phyloP scores from a whole-genome alignment of 64 coral and sea anemone species.

The Montipora foliosa region DNA sequence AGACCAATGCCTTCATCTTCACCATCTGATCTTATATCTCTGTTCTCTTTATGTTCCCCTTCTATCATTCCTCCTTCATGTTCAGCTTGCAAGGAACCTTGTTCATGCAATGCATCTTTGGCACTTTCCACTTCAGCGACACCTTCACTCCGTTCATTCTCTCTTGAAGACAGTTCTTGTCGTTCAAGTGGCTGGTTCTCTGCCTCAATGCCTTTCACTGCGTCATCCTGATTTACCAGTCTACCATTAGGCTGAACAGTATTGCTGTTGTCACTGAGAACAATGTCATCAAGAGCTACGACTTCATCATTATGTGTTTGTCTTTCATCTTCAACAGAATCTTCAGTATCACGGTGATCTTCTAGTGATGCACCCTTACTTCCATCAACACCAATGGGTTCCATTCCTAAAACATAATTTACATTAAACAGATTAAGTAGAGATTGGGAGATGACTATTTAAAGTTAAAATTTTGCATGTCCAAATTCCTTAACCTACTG shows the following conservation, averaged over 20 bases:
- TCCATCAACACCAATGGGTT: no score
- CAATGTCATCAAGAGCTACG: background rate
- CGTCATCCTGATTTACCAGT: background rate
- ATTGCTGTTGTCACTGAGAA: conserved; percentile 16
- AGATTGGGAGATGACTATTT: no score
- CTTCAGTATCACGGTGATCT: background rate
- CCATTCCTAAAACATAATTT: background rate
- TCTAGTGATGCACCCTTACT: background rate
- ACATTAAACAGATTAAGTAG: no score
- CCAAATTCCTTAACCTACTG: no score
- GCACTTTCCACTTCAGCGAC: background rate
- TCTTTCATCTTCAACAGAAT: background rate
- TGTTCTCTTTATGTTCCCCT: background rate
- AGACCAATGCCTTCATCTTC: conserved; percentile 19
- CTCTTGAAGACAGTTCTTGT: background rate
- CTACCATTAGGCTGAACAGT: background rate
- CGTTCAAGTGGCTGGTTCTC: background rate
- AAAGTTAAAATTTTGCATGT: no score
- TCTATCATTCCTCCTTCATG: background rate
- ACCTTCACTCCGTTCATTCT: background rate
- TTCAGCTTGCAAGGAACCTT: background rate
- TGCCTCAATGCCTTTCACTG: background rate
- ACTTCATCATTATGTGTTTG: background rate
- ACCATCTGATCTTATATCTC: background rate
- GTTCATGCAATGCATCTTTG: background rate